Evolutionary conservation across 2,113 vertebrate species (phyloP), one percentile per base, ranked within the genome.

Genomic region (Takifugu bimaculatus): DNA sequence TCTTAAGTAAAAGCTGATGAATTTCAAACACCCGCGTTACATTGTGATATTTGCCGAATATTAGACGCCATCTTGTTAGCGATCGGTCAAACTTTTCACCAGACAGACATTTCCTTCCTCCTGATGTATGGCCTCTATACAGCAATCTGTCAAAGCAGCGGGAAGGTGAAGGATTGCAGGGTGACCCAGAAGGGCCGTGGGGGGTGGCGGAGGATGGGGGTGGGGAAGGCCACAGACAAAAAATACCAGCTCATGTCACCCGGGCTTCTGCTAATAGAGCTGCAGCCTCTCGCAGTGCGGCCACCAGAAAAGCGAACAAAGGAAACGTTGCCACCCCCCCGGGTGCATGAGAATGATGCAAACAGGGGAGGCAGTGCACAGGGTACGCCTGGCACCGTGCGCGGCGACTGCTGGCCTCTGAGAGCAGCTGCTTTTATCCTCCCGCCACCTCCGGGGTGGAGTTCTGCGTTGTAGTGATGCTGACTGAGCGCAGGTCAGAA

Each of bases 101-200:
- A 64, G 65, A 77, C 69, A 74, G 48, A 85, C 72, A 57, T 35
- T 82, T 78, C 54, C 68, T 75, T 79, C 70, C 44, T 66, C 65
- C 75, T 91, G 88, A 92, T 90, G 77, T 80, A 92, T 91, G 87
- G 83, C 90, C 84, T 90, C 87, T 88, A 88, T 91, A 88, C 84
- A 89, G 78, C 77, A 86, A 88, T 51, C 73, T 91, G 91, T 89
- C 90, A 91, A 86, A 88, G 60, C 72, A 47, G 65, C 72, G 70
- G 61, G 72, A 81, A 82, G 61, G 81, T 92, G 90, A 92, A 83
- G 80, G 82, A 92, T 91, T 88, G 88, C 84, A 68, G 79, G 62
- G 63, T 56, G 43, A 82, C 81, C 57, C 64, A 68, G 61, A 61
- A 86, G 67, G 6, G 78, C 88, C 86, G 72, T 50, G 26, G 84